Evolutionary conservation across 2,797 vertebrate genomes (phyloP), one percentile per base, ranked within the genome.

Genomic region (Acridotheres tristis): DNA sequence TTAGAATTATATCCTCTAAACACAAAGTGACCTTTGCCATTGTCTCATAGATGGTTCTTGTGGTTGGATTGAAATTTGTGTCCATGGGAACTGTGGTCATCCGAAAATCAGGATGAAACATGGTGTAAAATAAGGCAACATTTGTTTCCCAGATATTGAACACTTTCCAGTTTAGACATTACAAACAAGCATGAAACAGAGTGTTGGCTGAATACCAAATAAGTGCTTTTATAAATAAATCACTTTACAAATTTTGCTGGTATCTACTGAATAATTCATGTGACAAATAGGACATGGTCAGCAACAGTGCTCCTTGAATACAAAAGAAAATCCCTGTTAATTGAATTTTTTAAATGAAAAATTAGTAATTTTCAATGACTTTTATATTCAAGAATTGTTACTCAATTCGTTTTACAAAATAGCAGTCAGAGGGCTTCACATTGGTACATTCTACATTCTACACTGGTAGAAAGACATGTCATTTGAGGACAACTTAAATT

Each of bases 151-250:
- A 84, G 40, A 61, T 73, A 85, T 36, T 78, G 77, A 93, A 81
- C 38, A 14, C 14, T 73, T 84, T 94, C 77, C 55, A 90, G 18
- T 58, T 90, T 75, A 84, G 30, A 63, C 29, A 65, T 92, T 88
- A 51, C 51, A 68, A 93, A 94, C 61, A 92, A 88, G 32, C 34
- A 81, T 61, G 58, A 67, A 36, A 54, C 50, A 53, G 32, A 50
- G n/a, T 36, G n/a, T 43, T 95, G 80, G 47, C 69, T 78, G 90
- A 93, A 86, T 88, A 89, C 30, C 45, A 96, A 76, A 54, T 27
- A 80, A 86, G 32, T 72, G 61, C 17, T 89, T 81, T 67, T 74
- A 69, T 89, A 92, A 89, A 89, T 94, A 95, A 93, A 85, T 92
- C 58, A 69, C 77, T 89, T 90, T 8, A 88, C 29, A 85, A 85